These are phyloP conservation scores for Junonia oenone DNA, from an alignment of 2,888 invertebrate genomes.

Conservation along the genomic window DNA sequence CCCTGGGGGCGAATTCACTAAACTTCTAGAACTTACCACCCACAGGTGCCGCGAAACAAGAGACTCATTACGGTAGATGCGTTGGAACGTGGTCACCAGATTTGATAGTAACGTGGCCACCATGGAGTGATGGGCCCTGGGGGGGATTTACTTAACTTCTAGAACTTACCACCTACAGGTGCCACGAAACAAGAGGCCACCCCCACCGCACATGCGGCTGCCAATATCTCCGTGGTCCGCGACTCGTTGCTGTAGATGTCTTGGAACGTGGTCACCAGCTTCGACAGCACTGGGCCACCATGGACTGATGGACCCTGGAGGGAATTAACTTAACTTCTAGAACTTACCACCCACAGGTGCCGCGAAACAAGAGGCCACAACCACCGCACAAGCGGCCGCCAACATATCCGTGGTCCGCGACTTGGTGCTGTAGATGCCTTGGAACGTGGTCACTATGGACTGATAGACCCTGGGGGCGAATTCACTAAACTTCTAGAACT, in stretches of 20 bases:
- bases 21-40: too few species aligned
- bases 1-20: too few species aligned
- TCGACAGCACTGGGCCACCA: conserved; percentile 95
- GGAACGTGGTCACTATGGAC: too few species aligned
- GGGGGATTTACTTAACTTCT: too few species aligned
- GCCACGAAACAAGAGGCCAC: conserved; percentile 97
- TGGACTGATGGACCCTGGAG: conserved; percentile 95
- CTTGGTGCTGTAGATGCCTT: conserved; percentile 97
- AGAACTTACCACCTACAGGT: conserved; percentile 93
- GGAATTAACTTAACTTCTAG: too few species aligned
- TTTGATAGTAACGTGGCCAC: too few species aligned
- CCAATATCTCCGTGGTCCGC: conserved; percentile 97
- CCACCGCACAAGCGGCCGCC: conserved; percentile 98
- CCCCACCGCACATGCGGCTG: conserved; percentile 98
- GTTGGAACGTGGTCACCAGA: too few species aligned
- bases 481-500: too few species aligned
- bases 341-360: conserved; percentile 95
- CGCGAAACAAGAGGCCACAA: conserved; percentile 96
- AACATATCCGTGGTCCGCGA: conserved; percentile 98
- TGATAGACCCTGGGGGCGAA: too few species aligned
- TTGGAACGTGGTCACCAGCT: conserved; percentile 95
- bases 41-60: too few species aligned
- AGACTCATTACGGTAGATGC: too few species aligned
- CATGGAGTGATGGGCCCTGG: too few species aligned
- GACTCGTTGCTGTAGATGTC: conserved; percentile 98